phyloP scores from a whole-genome alignment of 2,113 vertebrate species.

The Tachycineta bicolor region DNA sequence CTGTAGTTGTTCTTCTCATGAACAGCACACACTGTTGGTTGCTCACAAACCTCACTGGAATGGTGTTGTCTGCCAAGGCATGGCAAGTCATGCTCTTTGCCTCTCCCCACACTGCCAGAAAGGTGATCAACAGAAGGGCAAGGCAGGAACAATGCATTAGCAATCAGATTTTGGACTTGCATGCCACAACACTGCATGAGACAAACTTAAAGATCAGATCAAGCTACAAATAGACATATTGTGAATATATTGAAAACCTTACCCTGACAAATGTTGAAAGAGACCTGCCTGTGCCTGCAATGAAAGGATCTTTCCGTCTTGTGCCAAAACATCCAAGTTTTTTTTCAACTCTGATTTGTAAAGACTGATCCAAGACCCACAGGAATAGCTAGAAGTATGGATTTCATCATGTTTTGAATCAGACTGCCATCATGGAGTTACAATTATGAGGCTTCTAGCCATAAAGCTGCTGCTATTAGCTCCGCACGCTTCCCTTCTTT shows the following conservation, averaged over 20 bases:
- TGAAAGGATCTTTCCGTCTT: background rate
- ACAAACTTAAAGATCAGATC: background rate
- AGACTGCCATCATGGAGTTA: background rate
- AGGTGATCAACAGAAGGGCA: background rate
- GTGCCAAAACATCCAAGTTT: background rate
- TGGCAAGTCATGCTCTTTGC: background rate
- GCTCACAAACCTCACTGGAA: background rate
- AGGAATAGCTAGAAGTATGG: background rate
- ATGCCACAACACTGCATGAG: background rate
- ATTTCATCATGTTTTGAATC: constrained; percentile 4
- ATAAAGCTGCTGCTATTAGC: constrained; percentile 37
- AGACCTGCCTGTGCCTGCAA: background rate
- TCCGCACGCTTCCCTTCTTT: background rate
- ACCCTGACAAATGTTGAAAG: background rate
- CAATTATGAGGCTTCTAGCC: background rate
- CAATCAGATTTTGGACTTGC: background rate
- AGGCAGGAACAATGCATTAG: background rate
- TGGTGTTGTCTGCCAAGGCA: fast-evolving
- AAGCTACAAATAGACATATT: background rate
- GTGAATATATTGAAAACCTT: background rate
- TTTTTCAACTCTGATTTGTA: background rate
- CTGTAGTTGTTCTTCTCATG: background rate
- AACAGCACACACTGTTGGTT: background rate
- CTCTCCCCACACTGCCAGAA: background rate
- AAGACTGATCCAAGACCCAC: background rate